These are phyloP conservation scores for Cephus pygmeus DNA, from an alignment of 2,888 invertebrate genomes.

Conservation along the genomic window DNA sequence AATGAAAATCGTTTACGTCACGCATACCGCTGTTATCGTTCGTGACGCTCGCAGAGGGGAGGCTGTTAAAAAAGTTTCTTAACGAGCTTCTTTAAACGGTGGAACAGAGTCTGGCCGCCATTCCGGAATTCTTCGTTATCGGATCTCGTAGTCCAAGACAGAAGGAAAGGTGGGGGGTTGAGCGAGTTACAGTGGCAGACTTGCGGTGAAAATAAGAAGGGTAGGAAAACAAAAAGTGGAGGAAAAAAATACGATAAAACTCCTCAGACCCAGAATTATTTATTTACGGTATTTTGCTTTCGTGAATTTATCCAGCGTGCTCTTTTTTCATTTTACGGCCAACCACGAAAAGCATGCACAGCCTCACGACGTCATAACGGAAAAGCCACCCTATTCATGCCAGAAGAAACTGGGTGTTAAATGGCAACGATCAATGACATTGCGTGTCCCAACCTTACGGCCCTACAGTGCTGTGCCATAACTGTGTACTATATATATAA, in stretches of 20 bases:
- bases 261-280: neutral
- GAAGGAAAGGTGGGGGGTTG: neutral
- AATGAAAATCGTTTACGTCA: neutral
- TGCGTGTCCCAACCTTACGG: conserved; percentile 13
- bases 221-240: too few relatives aligned
- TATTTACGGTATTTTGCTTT: neutral
- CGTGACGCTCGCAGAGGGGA: neutral
- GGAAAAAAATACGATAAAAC: neutral
- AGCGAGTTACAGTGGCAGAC: neutral
- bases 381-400: neutral
- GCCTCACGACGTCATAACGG: neutral
- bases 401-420: neutral
- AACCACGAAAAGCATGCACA: neutral
- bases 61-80: neutral
- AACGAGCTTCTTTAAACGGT: neutral
- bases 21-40: neutral
- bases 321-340: neutral
- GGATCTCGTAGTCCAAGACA: neutral
- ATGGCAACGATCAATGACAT: conserved; percentile 17
- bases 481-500: conserved; percentile 1
- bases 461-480: neutral
- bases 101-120: neutral
- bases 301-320: neutral
- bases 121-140: neutral
- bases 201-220: neutral